phyloP scores from a whole-genome alignment of 2,113 vertebrate species.

The Pitta sordida region DNA sequence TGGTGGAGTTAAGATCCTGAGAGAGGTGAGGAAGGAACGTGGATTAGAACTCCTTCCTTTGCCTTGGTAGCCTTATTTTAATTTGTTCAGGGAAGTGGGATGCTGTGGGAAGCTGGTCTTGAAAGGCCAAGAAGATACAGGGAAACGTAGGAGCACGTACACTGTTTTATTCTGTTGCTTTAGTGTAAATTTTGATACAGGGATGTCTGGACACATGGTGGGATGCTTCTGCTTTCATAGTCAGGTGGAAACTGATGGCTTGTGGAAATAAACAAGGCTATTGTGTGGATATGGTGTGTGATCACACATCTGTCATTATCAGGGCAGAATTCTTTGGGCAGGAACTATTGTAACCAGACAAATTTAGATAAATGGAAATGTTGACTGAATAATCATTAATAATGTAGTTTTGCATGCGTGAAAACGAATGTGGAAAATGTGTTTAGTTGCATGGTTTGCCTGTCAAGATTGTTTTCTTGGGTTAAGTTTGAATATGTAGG shows the following conservation, averaged over 20 bases:
- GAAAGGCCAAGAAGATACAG: neutral
- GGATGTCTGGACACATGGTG: neutral
- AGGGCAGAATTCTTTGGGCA: constrained; percentile 12
- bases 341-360: constrained; percentile 7
- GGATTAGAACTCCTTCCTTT: neutral
- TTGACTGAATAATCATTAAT: constrained; percentile 2
- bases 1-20: neutral
- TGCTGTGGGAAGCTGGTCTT: neutral
- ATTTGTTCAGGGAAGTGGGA: neutral
- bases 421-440: neutral
- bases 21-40: neutral
- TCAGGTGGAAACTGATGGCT: neutral
- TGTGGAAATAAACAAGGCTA: neutral
- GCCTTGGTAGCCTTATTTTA: neutral
- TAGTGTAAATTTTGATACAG: neutral
- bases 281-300: neutral
- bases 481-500: neutral
- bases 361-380: constrained; percentile 20
- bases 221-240: neutral
- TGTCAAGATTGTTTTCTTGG: neutral
- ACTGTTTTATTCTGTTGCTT: accelerated
- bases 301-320: constrained; percentile 20
- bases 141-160: neutral
- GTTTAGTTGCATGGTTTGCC: neutral
- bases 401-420: neutral